A percentile compares a stretch with the other conserved stretches of the same genome.
Conservation (phyloP, 2,888 invertebrate genomes). For the Neoitamus cyanurus region DNA sequence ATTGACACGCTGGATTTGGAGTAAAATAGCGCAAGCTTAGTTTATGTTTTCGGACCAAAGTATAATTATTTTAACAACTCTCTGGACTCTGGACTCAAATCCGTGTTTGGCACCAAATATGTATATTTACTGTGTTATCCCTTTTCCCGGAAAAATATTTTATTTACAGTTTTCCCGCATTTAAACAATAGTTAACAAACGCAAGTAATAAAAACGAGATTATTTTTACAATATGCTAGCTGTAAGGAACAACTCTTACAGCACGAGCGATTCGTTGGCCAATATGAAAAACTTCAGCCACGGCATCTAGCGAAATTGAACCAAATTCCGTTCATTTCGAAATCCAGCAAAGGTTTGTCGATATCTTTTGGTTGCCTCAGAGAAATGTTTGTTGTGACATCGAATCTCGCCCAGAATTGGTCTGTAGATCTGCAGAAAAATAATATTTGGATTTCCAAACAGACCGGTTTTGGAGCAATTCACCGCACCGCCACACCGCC, state of each 20-base stretch:
- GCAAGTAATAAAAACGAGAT: not conserved
- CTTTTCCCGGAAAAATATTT: not conserved
- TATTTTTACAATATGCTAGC: not conserved
- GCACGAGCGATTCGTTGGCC: not conserved
- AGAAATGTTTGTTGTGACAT: constrained; percentile 21
- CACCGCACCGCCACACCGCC: not conserved
- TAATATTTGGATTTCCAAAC: constrained; percentile 17
- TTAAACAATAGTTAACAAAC: not conserved
- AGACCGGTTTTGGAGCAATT: not conserved
- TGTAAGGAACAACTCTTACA: not conserved
- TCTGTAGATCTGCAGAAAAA: not conserved
- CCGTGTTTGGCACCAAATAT: no score
- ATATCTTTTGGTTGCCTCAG: not conserved
- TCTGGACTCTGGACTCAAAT: no score
- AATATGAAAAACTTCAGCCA: not conserved
- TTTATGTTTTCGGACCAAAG: no score
- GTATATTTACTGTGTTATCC: not conserved
- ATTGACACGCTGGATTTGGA: no score
- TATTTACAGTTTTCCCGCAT: not conserved
- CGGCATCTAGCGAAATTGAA: not conserved
- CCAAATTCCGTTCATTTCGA: not conserved
- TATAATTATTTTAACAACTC: no score
- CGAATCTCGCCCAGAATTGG: constrained; percentile 3
- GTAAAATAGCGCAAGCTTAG: no score
- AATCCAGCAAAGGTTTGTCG: not conserved